Evolutionary conservation across 2,797 vertebrate genomes (phyloP).

Genomic region (Scomberomorus guttatus): DNA sequence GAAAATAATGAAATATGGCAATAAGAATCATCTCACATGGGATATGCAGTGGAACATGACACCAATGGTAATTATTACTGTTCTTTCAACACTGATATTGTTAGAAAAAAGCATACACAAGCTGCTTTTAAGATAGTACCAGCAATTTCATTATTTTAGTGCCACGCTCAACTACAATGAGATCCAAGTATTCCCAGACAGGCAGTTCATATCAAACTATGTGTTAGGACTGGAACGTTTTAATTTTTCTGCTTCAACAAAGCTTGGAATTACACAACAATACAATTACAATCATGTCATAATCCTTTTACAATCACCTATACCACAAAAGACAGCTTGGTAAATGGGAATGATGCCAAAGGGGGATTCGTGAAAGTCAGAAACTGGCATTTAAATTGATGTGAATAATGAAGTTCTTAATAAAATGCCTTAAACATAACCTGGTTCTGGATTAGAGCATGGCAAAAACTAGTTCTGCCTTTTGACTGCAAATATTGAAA

Average conservation of each 20-base stretch:
- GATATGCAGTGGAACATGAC: conserved; percentile 41
- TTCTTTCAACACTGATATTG: conserved; percentile 44
- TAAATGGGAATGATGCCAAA: background rate
- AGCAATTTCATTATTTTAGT: conserved; percentile 46
- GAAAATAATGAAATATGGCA: conserved; percentile 57
- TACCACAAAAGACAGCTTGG: background rate
- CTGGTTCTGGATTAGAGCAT: background rate
- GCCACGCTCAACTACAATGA: conserved; percentile 32
- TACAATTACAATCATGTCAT: conserved; percentile 44
- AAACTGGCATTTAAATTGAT: background rate
- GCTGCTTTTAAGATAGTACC: conserved; percentile 49
- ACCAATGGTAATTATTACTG: conserved; percentile 54
- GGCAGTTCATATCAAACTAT: conserved; percentile 40
- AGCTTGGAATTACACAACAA: conserved; percentile 58
- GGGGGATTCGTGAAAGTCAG: background rate
- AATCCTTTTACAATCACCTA: conserved; percentile 47
- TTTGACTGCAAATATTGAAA: conserved; percentile 1
- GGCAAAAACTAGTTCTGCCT: background rate
- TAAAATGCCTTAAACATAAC: background rate
- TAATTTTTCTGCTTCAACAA: conserved; percentile 60
- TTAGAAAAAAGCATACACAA: conserved; percentile 45
- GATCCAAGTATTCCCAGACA: conserved; percentile 61
- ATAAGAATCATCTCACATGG: conserved; percentile 39
- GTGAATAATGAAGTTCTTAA: background rate
- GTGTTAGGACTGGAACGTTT: conserved; percentile 38